These are phyloP conservation scores for Ptychadena robeensis DNA, from an alignment of 2,797 vertebrate genomes.

Conservation along the genomic window DNA sequence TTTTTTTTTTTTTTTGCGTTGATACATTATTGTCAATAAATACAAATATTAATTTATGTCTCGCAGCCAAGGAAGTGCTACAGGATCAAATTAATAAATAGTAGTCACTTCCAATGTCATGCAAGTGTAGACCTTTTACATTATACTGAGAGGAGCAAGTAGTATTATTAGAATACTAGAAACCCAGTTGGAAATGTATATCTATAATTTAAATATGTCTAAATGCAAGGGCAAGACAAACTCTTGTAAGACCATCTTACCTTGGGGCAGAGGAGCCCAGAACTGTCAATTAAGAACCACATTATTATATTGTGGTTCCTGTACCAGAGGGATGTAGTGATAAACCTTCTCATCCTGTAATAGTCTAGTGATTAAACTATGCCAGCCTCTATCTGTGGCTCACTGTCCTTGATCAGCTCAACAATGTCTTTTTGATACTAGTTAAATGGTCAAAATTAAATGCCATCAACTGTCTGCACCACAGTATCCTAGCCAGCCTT, in stretches of 20 bases:
- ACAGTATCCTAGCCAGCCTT: too few species aligned
- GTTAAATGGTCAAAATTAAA: too few species aligned
- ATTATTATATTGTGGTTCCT: slow-evolving; percentile 27
- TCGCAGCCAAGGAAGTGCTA: not conserved
- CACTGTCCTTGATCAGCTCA: slow-evolving; percentile 16
- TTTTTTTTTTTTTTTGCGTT: not conserved
- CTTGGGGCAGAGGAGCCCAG: slow-evolving; percentile 13
- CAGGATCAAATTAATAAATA: not conserved
- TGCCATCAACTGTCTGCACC: too few species aligned
- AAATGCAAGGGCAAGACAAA: slow-evolving; percentile 13
- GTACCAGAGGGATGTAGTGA: slow-evolving; percentile 1
- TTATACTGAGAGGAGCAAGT: slow-evolving; percentile 20
- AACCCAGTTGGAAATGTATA: slow-evolving; percentile 1
- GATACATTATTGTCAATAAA: slow-evolving; percentile 13
- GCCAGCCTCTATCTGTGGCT: not conserved
- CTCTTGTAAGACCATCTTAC: slow-evolving; percentile 18
- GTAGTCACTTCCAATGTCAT: not conserved
- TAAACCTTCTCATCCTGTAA: slow-evolving; percentile 21
- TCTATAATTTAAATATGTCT: not conserved
- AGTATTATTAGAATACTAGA: not conserved
- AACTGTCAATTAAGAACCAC: slow-evolving; percentile 36
- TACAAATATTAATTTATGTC: not conserved
- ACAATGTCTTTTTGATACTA: not conserved
- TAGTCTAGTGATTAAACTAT: slow-evolving; percentile 40
- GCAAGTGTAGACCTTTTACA: not conserved